A percentile compares a stretch with the other conserved stretches of the same genome.
phyloP scores from a whole-genome alignment of 2,113 vertebrate species.

The Numenius arquata region DNA sequence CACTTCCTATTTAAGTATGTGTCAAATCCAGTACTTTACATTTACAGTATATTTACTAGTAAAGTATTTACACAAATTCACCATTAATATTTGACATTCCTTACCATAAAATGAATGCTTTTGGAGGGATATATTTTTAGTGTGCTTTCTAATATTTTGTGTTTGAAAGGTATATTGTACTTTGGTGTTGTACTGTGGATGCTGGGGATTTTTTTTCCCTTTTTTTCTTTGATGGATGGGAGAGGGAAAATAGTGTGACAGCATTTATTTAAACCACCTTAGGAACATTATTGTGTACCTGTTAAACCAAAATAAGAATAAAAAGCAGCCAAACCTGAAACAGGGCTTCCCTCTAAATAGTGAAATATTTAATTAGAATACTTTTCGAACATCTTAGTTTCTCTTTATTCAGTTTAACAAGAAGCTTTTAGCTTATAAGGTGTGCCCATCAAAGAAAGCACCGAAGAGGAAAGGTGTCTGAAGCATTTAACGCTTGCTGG shows the following conservation, averaged over 20 bases:
- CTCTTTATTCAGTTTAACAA: background rate
- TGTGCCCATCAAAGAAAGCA: background rate
- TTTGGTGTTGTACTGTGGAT: background rate
- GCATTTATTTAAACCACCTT: background rate
- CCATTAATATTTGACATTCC: background rate
- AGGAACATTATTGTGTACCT: background rate
- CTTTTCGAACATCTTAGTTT: background rate
- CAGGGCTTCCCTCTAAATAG: background rate
- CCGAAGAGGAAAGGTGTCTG: background rate
- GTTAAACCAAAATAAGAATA: background rate
- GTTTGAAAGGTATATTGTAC: background rate
- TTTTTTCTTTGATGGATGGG: background rate
- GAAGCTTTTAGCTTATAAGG: background rate
- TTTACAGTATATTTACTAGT: background rate
- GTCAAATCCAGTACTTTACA: background rate
- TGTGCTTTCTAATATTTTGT: background rate
- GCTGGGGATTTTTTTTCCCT: background rate
- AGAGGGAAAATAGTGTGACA: background rate
- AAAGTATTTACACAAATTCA: background rate
- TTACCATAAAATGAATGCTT: background rate
- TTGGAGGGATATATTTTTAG: background rate
- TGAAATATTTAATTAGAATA: background rate
- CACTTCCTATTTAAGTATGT: background rate
- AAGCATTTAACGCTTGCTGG: background rate
- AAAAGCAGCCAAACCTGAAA: background rate